These are phyloP conservation scores for Spongia lamella DNA, from an alignment of 37 sponge, comb jelly and placozoan species.

Conservation along the genomic window DNA sequence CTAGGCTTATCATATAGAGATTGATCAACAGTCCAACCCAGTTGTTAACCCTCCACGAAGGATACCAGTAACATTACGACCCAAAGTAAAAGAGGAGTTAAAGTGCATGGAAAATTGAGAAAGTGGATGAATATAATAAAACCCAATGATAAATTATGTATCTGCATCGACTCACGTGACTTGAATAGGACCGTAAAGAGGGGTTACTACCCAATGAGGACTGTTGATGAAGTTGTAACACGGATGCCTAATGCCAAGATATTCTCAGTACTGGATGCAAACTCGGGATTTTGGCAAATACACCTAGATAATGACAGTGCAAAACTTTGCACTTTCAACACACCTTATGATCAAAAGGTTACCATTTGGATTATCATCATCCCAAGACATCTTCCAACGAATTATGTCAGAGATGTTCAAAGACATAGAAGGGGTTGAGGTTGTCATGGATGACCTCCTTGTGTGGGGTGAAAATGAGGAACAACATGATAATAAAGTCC, in stretches of 20 bases:
- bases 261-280: conserved; percentile 52
- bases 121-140: conserved; percentile 39
- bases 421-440: no score
- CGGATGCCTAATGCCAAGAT: conserved; percentile 37
- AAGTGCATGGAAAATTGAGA: conserved; percentile 30
- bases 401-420: no score
- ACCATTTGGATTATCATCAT: conserved; percentile 32
- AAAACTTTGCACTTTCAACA: conserved; percentile 50
- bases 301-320: conserved; percentile 25
- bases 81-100: conserved; percentile 26
- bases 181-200: conserved; percentile 48
- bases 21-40: no score
- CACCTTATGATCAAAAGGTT: conserved; percentile 45
- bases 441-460: no score
- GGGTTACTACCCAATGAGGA: conserved; percentile 37
- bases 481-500: no score
- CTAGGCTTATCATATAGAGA: no score
- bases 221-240: conserved; percentile 40
- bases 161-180: conserved; percentile 47
- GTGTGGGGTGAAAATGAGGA: no score
- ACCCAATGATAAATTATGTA: conserved; percentile 38
- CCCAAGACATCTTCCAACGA: conserved; percentile 31
- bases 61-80: conserved; percentile 25
- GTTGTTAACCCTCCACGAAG: no score
- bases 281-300: conserved; percentile 52